Evolutionary conservation across 2,113 vertebrate species (phyloP).

Genomic region (Phrynocephalus versicolor): DNA sequence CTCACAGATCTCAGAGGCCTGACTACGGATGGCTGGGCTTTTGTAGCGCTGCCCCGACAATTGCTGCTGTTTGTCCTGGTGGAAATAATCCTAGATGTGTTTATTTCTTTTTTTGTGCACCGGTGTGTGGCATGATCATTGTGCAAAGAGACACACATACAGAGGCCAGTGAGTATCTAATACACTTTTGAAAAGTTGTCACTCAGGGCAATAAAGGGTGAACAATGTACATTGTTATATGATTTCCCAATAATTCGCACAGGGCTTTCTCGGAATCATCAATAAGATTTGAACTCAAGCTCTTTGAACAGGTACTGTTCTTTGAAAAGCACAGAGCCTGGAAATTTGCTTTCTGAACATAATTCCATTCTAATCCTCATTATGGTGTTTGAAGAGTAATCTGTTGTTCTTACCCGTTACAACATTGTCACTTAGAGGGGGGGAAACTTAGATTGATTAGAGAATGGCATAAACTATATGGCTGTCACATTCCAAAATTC

Average conservation of each 20-base stretch:
- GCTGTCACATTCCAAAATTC: too few relatives aligned
- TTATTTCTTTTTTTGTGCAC: conserved; percentile 58
- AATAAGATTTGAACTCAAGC: neutral
- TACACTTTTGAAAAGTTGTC: neutral
- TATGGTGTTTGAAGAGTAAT: too few relatives aligned
- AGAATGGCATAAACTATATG: too few relatives aligned
- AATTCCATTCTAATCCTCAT: neutral
- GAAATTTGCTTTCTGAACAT: too few relatives aligned
- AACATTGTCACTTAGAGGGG: too few relatives aligned
- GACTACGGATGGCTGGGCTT: conserved; percentile 65
- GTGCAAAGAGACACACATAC: conserved; percentile 28
- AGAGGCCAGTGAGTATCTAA: conserved; percentile 32
- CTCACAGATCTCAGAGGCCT: conserved; percentile 73
- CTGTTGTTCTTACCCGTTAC: too few relatives aligned
- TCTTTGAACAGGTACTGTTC: neutral
- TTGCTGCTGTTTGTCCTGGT: conserved; percentile 70
- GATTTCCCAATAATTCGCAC: too few relatives aligned
- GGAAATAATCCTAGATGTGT: conserved; percentile 70
- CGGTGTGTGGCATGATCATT: conserved; percentile 51
- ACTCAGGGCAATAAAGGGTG: conserved; percentile 6
- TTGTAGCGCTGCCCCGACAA: conserved; percentile 66
- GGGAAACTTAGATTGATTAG: too few relatives aligned
- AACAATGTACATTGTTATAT: too few relatives aligned
- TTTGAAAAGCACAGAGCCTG: neutral
- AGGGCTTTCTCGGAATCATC: neutral